Percentiles rank a stretch among this genome's conserved stretches.
phyloP scores from a whole-genome alignment of 2,113 vertebrate species.

The Acanthochromis polyacanthus region DNA sequence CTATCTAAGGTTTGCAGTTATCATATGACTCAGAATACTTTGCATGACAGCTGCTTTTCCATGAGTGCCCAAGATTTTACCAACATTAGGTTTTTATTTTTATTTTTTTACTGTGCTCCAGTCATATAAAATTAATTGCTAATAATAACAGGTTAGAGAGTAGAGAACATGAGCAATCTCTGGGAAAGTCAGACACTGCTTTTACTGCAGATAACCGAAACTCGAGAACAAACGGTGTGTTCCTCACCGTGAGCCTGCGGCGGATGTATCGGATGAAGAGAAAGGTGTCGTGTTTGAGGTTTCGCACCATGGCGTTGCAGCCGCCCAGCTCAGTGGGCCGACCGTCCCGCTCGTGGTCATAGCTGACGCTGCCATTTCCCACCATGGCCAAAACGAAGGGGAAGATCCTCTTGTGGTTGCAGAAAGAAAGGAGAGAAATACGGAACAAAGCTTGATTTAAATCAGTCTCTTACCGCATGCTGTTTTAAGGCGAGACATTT shows the following conservation, averaged over 20 bases:
- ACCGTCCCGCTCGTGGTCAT: conserved; percentile 94
- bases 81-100: too few species aligned
- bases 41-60: too few species aligned
- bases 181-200: neutral
- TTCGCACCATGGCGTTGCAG: conserved; percentile 94
- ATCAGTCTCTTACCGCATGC: neutral
- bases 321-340: conserved; percentile 93
- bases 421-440: neutral
- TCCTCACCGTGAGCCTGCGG: conserved; percentile 93
- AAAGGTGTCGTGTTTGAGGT: conserved; percentile 96
- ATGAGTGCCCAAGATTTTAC: neutral
- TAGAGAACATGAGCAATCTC: neutral
- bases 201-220: neutral
- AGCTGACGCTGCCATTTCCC: conserved; percentile 92
- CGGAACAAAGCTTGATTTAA: neutral
- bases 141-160: neutral
- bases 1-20: too few species aligned
- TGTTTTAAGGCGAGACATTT: neutral
- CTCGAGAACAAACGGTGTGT: neutral
- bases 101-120: too few species aligned
- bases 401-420: conserved; percentile 88
- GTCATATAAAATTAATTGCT: too few species aligned
- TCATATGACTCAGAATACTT: too few species aligned
- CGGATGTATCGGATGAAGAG: conserved; percentile 95
- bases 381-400: conserved; percentile 96